These are phyloP conservation scores for Cyprinodon variegatus DNA, from an alignment of 2,113 vertebrate genomes.

Conservation along the genomic window DNA sequence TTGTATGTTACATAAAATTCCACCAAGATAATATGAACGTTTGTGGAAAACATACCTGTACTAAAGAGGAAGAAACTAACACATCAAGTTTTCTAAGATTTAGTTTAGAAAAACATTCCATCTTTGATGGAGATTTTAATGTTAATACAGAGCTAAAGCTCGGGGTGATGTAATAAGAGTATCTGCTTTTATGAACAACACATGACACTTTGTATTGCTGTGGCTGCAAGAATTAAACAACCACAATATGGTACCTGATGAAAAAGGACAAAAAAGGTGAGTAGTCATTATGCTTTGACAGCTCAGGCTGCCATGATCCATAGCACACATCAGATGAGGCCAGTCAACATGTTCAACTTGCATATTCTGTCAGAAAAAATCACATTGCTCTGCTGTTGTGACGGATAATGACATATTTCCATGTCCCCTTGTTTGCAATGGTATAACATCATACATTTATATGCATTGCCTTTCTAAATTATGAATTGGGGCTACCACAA, in stretches of 20 bases:
- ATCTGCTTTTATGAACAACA: slow-evolving; percentile 18
- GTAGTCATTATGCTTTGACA: slow-evolving; percentile 42
- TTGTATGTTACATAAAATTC: not conserved
- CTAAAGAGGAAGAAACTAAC: not conserved
- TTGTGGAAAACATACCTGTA: not conserved
- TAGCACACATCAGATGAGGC: slow-evolving; percentile 29
- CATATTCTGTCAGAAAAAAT: slow-evolving; percentile 13
- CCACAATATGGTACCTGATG: slow-evolving; percentile 33
- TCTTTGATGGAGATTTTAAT: not conserved
- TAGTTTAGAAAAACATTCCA: not conserved
- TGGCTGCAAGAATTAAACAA: slow-evolving; percentile 44
- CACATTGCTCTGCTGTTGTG: not conserved
- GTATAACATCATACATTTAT: not conserved
- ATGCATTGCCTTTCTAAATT: not conserved
- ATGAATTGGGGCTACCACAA: not conserved
- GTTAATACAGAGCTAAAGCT: slow-evolving; percentile 14
- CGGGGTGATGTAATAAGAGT: slow-evolving; percentile 1
- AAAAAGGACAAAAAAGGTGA: slow-evolving; percentile 34
- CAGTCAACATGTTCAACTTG: slow-evolving; percentile 32
- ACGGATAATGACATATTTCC: not conserved
- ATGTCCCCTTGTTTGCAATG: not conserved
- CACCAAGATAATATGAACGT: not conserved
- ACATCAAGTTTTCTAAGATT: not conserved
- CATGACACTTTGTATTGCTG: not conserved
- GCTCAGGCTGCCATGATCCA: slow-evolving; percentile 16